Evolutionary conservation across 2,797 vertebrate species (phyloP), one percentile per base, ranked within the genome.

Genomic region (Onychomys arenicola): DNA sequence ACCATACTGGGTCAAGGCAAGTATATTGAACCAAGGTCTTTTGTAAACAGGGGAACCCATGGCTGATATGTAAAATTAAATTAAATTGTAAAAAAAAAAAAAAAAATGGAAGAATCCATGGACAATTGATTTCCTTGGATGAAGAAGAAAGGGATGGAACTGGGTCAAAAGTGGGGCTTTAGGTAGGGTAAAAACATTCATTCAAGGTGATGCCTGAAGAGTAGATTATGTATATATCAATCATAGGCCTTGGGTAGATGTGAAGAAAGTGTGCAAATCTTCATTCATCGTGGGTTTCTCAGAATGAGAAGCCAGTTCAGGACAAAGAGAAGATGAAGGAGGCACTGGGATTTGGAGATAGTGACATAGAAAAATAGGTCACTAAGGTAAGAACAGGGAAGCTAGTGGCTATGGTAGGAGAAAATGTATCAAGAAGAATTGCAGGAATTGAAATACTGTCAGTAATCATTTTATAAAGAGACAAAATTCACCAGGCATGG

Each of bases 161-260:
- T 52, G 49, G 49, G 49, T 13, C 49, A 52, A 52, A 78, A 34
- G 55, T 91, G 52, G 52, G 14, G 3, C 4, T 55, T 55, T 55
- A 55, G 14, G 17, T 55, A 55, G 57, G 40, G 10, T 32, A 49
- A 59, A 91, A n/a, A 3, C 16, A 40, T 52, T 52, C 25, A 37
- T 69, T 32, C 23, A 1, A 19, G 37, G 37, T 16, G 55, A 6
- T 5, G 12, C 65, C 10, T 94, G 57, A 59, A 61, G 87, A 83
- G 67, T 27, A 17, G 65, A 77, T 25, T 23, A 49, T 32, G 55
- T 91, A 17, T 61, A 7, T 94, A 11, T 1, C 11, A 49, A 8
- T 6, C 4, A 9, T n/a, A 1, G 19, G 25, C 12, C 16, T 12
- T 4, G 5, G 11, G 6, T 11, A 61, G 23, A 21, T 27, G 11